Evolutionary conservation across 2,113 vertebrate genomes (phyloP), one percentile per base, ranked within the genome.

Genomic region (Marcusenius ussheri): DNA sequence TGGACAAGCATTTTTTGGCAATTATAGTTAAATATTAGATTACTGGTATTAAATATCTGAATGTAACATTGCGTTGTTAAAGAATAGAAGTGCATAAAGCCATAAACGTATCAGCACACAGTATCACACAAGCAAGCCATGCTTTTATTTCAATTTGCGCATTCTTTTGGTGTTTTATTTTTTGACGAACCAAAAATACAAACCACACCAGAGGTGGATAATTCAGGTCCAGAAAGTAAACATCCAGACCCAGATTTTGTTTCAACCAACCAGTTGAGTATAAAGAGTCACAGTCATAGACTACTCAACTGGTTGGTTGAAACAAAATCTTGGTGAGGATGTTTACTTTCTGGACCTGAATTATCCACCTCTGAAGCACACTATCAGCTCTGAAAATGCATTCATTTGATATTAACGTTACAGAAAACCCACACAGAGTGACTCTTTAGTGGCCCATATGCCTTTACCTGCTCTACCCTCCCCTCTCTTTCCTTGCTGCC

Each of bases 401-500:
- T 24, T 46, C 6, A 84, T 47, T n/a, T 84, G 45, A 47, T 10
- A 47, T 47, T 84, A 47, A 84, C 2, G 19, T 84, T 84, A 84
- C 83, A 84, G 42, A 10, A 45, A 46, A 47, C 42, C 45, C 80
- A 83, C 80, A 84, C 47, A 83, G 17, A 39, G 35, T 77, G 27
- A 77, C 74, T 2, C 24, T 47, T 13, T 2, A 84, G 21, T 13
- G 45, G 83, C 83, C 21, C 45, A 0, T 3, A n/a, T 53, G 85
- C 85, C 10, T 31, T 51, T 93, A 94, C 93, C 92, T 94, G 91
- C 90, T 91, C 92, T 90, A 56, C 35, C 58, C 85, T 45, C 35
- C 46, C 56, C 45, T 27, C n/a, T 6, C 66, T 27, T 31, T 83
- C 70, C 83, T 86, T 86, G 53, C 66, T 83, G 88, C 83, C 91